Base-by-base conservation (phyloP, 2,113 vertebrate species). In the Crotalus tigris region DNA sequence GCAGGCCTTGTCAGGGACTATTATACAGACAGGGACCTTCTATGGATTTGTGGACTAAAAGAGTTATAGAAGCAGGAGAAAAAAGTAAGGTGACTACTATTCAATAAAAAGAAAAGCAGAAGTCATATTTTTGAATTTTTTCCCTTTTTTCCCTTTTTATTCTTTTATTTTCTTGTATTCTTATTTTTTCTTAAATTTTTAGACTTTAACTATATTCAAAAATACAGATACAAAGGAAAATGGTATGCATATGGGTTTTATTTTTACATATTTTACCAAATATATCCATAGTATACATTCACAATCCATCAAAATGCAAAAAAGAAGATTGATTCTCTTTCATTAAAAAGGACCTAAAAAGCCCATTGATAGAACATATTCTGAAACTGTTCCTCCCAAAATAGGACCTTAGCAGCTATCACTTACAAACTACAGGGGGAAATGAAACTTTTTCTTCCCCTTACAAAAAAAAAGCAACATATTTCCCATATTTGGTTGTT, bases 331-430 rank as follows among this genome's bases (percentile, higher is more conserved):
- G 64, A 4, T 69, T 69, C 29, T 69, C 4, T n/a, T 33, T 69
- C 46, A 29, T 19, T 29, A 13, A 57, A 57, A 91, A 91, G 0
- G 11, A 0, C 0, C 0, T 44, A 3, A 85, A 85, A 33, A 13
- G 12, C 12, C 24, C 90, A 5, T 29, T 23, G 51, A 91, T 8
- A 89, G 39, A 93, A 29, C 26, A 54, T 46, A 58, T 49, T 0
- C 39, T 6, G 86, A 58, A 0, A 17, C 87, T 75, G 86, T 90
- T 91, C 88, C 12, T 15, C 61, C 26, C 1, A 69, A n/a, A 69
- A n/a, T n/a, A 69, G 2, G 29, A 69, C 0, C 64, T n/a, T 69
- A 33, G 26, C 11, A 64, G 64, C 64, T 69, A 15, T 33, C 64
- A 5, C 29, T n/a, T 69, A n/a, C 11, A 69, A 69, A n/a, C 11